A percentile compares a stretch with the other conserved stretches of the same genome.
Evolutionary conservation across 2,888 invertebrate species (phyloP).

Genomic region (Creontiades dilutus): DNA sequence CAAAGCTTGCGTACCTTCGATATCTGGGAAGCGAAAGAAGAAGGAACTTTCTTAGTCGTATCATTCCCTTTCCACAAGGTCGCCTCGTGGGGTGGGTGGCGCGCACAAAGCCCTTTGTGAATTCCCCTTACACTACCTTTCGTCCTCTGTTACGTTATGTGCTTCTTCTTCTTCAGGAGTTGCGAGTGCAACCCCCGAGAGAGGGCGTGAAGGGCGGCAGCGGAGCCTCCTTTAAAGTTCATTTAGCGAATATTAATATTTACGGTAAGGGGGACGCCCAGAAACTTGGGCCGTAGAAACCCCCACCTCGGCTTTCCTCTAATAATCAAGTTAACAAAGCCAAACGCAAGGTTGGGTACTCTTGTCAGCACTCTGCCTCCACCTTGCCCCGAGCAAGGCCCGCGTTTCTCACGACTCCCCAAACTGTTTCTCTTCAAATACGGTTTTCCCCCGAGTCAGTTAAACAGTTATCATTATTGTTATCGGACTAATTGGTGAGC

Average conservation of each 20-base stretch:
- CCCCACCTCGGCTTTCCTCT: slow-evolving; percentile 14
- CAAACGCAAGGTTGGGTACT: slow-evolving; percentile 22
- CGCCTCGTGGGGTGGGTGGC: background rate
- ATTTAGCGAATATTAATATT: slow-evolving; percentile 54
- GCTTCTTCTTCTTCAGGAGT: background rate
- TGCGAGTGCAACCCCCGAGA: slow-evolving; percentile 4
- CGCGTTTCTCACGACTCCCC: background rate
- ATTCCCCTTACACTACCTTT: background rate
- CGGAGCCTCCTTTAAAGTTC: slow-evolving; percentile 42
- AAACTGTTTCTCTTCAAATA: slow-evolving; percentile 31
- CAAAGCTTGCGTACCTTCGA: no score
- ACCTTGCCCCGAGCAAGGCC: slow-evolving; percentile 26
- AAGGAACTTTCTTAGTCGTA: background rate
- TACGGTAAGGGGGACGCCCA: slow-evolving; percentile 33
- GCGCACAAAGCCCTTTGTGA: background rate
- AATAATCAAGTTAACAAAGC: slow-evolving; percentile 52
- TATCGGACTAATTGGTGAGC: slow-evolving; percentile 17
- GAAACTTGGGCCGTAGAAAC: slow-evolving; percentile 42
- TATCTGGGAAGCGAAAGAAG: no score
- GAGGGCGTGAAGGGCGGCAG: slow-evolving; percentile 37
- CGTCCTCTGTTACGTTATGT: background rate
- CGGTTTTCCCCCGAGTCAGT: slow-evolving; percentile 11
- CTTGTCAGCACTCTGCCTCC: slow-evolving; percentile 35
- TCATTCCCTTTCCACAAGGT: background rate
- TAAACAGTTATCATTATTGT: slow-evolving; percentile 19